Evolutionary conservation across 2,113 vertebrate genomes (phyloP).

Genomic region (Lichenostomus cassidix): DNA sequence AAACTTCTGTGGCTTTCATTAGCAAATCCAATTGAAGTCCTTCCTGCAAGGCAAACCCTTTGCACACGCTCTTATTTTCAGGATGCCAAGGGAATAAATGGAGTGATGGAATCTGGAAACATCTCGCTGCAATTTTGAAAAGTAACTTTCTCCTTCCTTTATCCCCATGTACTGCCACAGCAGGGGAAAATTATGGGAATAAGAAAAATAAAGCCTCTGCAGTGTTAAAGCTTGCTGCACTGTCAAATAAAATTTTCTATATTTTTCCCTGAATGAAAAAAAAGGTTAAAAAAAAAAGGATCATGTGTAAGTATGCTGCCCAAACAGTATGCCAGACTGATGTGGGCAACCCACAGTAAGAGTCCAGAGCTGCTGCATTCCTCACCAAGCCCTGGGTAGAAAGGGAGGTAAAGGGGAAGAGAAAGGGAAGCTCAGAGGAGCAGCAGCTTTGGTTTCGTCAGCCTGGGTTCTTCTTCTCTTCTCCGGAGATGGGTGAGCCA

Average conservation of each 20-base stretch:
- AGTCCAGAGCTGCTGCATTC: background rate
- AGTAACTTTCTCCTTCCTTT: constrained; percentile 13
- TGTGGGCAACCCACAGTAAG: background rate
- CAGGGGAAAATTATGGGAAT: background rate
- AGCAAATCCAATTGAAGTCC: background rate
- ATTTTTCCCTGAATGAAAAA: background rate
- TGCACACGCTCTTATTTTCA: background rate
- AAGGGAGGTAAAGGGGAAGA: fast-evolving
- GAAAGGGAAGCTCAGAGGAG: background rate
- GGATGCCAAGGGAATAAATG: background rate
- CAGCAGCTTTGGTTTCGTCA: background rate
- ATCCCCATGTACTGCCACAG: background rate
- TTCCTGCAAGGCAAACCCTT: background rate
- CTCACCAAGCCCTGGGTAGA: background rate
- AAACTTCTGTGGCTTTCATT: background rate
- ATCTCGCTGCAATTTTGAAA: background rate
- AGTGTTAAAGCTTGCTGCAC: background rate
- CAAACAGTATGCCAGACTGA: background rate
- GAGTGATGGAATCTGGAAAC: constrained; percentile 19
- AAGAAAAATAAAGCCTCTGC: background rate
- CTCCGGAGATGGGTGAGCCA: background rate
- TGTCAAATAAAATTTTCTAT: background rate
- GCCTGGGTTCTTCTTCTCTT: background rate
- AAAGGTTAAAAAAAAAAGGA: background rate
- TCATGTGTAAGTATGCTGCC: background rate